Conservation (phyloP, 2,113 vertebrate genomes). For the Danionella cerebrum region DNA sequence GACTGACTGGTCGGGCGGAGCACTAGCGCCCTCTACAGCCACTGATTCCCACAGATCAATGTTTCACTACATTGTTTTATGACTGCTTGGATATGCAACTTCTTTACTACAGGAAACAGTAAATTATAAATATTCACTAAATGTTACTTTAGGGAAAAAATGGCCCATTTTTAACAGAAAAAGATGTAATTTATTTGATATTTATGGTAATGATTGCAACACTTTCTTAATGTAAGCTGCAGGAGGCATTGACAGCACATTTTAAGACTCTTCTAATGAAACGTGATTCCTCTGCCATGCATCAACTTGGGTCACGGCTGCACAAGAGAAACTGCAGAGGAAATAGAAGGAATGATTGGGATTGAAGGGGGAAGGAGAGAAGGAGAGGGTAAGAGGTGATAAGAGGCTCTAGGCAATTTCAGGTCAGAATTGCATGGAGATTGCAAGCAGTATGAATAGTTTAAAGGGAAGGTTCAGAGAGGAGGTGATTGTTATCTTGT, state of each 20-base stretch:
- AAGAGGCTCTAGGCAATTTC: constrained; percentile 13
- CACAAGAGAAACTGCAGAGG: not conserved
- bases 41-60: too few species aligned
- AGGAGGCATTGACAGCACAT: not conserved
- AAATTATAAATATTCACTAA: too few species aligned
- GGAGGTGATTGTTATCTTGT: not conserved
- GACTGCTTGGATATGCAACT: too few species aligned
- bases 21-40: too few species aligned
- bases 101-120: too few species aligned
- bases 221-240: too few species aligned
- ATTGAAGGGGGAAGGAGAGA: not conserved
- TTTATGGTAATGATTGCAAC: too few species aligned
- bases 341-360: constrained; percentile 2
- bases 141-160: too few species aligned
- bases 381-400: constrained; percentile 12
- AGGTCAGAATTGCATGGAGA: constrained; percentile 23
- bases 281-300: constrained; percentile 12
- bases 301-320: not conserved
- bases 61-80: too few species aligned
- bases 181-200: too few species aligned
- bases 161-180: too few species aligned
- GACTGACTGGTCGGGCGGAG: too few species aligned
- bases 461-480: not conserved
- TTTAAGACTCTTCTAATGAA: constrained; percentile 13
- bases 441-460: constrained; percentile 13